Evolutionary conservation across 2,888 invertebrate genomes (phyloP).

Genomic region (Brassicogethes aeneus): DNA sequence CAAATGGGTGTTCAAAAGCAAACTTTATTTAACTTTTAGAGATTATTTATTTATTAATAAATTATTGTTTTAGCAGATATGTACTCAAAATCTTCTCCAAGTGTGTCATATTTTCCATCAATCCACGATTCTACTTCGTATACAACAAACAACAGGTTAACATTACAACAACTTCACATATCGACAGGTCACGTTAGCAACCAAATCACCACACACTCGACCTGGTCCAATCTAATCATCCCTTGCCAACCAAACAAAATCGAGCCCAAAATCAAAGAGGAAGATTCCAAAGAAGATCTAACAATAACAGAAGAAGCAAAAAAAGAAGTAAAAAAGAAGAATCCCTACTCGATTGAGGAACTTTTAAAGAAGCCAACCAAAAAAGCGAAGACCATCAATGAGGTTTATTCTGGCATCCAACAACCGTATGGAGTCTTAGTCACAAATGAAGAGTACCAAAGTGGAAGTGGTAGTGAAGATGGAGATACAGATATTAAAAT

Average conservation of each 20-base stretch:
- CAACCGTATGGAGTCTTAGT: conserved; percentile 30
- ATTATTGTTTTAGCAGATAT: no score
- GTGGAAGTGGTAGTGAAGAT: conserved; percentile 16
- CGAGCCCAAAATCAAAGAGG: not conserved
- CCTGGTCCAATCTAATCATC: conserved; percentile 51
- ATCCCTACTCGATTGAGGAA: conserved; percentile 84
- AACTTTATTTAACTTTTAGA: no score
- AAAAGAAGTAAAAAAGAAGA: conserved; percentile 51
- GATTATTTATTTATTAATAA: no score
- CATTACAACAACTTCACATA: conserved; percentile 44
- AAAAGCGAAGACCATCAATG: conserved; percentile 36
- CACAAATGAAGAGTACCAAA: conserved; percentile 11
- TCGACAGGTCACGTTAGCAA: conserved; percentile 25
- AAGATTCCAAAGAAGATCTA: conserved; percentile 20
- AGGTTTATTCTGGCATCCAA: conserved; percentile 21
- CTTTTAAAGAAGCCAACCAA: conserved; percentile 72
- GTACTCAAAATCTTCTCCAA: conserved; percentile 27
- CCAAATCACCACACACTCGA: not conserved
- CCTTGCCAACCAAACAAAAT: conserved; percentile 38
- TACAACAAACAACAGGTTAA: conserved; percentile 43
- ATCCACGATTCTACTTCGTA: conserved; percentile 31
- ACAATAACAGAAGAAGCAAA: conserved; percentile 21
- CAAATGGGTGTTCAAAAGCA: no score
- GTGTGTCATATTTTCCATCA: conserved; percentile 28
- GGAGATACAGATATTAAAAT: conserved; percentile 27